phyloP scores from a whole-genome alignment of 2,888 invertebrate species.

The Machimus rusticus region DNA sequence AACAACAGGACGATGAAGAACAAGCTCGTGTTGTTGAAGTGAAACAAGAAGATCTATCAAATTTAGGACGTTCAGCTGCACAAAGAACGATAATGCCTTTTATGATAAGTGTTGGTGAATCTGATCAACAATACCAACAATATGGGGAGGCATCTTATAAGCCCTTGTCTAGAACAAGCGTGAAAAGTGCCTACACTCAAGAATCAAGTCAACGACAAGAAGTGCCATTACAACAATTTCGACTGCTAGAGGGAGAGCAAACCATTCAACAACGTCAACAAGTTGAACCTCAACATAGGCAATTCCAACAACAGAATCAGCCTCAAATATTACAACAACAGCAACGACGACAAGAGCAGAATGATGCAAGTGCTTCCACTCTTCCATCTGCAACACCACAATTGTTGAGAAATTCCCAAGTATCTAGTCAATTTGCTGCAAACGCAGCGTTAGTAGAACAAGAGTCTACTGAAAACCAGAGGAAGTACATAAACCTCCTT shows the following conservation, averaged over 20 bases:
- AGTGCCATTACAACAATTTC: background rate
- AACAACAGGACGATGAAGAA: slow-evolving; percentile 48
- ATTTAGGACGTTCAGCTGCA: background rate
- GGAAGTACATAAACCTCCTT: slow-evolving; percentile 65
- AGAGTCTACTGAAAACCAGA: slow-evolving; percentile 62
- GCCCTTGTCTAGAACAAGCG: background rate
- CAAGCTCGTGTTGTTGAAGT: slow-evolving; percentile 39
- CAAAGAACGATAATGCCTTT: slow-evolving; percentile 49
- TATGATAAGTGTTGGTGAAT: slow-evolving; percentile 55
- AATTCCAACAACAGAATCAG: background rate
- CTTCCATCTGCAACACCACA: background rate
- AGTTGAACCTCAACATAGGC: background rate
- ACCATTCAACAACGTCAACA: slow-evolving; percentile 21
- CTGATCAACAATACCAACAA: slow-evolving; percentile 52
- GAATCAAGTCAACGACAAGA: background rate
- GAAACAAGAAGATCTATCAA: slow-evolving; percentile 22
- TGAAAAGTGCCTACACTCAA: background rate
- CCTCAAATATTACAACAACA: background rate
- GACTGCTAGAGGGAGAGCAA: slow-evolving; percentile 41
- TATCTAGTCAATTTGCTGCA: background rate
- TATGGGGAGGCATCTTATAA: slow-evolving; percentile 48
- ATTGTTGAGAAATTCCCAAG: background rate
- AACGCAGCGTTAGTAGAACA: slow-evolving; percentile 43
- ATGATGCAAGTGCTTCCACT: background rate
- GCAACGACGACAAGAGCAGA: background rate